Evolutionary conservation across 1,140 invertebrate genomes (phyloP), one percentile per base, ranked within the genome.

Genomic region (Cyphomyrmex costatus): DNA sequence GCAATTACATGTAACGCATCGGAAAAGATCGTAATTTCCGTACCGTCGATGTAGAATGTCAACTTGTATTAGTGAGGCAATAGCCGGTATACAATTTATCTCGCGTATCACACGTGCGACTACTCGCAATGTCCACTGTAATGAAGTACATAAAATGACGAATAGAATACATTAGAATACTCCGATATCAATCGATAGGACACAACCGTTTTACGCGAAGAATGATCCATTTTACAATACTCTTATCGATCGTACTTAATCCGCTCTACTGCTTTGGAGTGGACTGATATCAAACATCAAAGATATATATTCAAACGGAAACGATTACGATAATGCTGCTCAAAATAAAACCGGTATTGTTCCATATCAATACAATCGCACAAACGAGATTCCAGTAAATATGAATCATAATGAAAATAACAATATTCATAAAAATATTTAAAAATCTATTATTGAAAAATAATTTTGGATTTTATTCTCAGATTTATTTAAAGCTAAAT

Each of bases 201-300:
- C 68, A 33, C 36, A 16, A 24, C 6, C n/a, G 51, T 60, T 58
- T 33, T 33, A 21, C 30, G 65, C 14, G 56, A 5, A 74, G 42
- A 73, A 60, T 71, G 51, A 82, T 83, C 36, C 36, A 60, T 83
- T 83, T 74, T 24, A 46, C 36, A 83, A 83, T 73, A 46, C n/a
- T 60, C 53, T 73, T 83, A 83, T 83, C 79, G 79, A 83, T 83
- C 79, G 46, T 46, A 33, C 79, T 74, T 74, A 83, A 73, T 83
- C 68, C 79, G 68, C 33, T 82, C 21, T 60, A 27, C 68, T 46
- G 42, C 70, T 68, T 8, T 46, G 14, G 49, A 19, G 24, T 74
- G 71, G 7, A 46, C 33, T n/a, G 36, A 61, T 78, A 78, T 78
- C 42, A 78, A 78, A 49, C 24, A 60, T 60, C 24, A 83, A 60